Evolutionary conservation across 2,797 vertebrate species (phyloP), one percentile per base, ranked within the genome.

Genomic region (Pogonophryne albipinna): DNA sequence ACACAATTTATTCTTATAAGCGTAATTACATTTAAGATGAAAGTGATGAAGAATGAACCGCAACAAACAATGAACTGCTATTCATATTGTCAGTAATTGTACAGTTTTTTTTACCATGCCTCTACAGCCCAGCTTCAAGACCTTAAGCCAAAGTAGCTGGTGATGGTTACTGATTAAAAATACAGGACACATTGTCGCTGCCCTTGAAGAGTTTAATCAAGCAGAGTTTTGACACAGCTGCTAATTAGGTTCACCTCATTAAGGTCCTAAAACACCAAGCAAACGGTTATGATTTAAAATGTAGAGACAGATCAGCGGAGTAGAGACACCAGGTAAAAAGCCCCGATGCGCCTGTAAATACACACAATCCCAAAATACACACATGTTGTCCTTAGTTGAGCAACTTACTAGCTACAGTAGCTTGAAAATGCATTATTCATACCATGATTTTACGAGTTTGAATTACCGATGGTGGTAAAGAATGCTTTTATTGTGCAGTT

Each of bases 11-110:
- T 60, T 47, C 53, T 68, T 56, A 64, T 61, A 20, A 67, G 65
- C 1, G 10, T 69, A 65, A 85, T 74, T 79, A 69, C 19, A 80
- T 53, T 31, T 66, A 42, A 77, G 74, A 72, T 78, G 42, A 83
- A 85, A 79, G 63, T 0, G 16, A 77, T 62, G 44, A 38, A 65
- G 20, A 72, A 60, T 66, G 16, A 66, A 68, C 31, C 52, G 11
- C 15, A 55, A 51, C 15, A 58, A 66, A 78, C 20, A 11, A 51
- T 23, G 17, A 59, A 45, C 23, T 17, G 20, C 34, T 23, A 49
- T 53, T 51, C 38, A 4, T 42, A 44, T 60, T 34, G 23, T 20
- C 34, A 34, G 10, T 45, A 34, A 44, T 60, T 41, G 23, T 20
- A 27, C 6, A 27, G 10, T 45, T 42, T 42, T 49, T 68, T 15